phyloP scores from a whole-genome alignment of 2,888 invertebrate species.

The Schrankia costaestrigalis region DNA sequence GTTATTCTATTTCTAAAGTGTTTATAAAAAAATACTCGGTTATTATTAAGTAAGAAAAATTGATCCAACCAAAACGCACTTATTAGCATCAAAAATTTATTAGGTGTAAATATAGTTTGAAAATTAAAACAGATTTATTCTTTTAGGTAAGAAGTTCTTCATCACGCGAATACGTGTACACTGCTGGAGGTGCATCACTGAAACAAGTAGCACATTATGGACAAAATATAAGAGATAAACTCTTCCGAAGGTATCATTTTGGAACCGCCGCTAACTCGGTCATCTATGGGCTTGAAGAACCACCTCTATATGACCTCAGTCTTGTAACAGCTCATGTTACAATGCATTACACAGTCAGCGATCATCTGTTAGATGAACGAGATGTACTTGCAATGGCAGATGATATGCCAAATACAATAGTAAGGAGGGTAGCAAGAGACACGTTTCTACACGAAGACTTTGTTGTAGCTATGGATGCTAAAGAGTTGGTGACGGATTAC shows the following conservation, averaged over 20 bases:
- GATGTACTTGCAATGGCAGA: conserved; percentile 55
- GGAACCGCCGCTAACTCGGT: conserved; percentile 38
- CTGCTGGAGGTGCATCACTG: conserved; percentile 43
- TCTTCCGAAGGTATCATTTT: conserved; percentile 53
- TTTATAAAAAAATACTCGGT: no score
- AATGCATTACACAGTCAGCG: conserved; percentile 56
- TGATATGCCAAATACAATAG: conserved; percentile 47
- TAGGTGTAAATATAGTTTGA: no score
- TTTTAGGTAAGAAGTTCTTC: conserved; percentile 11
- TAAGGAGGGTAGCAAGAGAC: conserved; percentile 47
- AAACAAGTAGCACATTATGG: conserved; percentile 64
- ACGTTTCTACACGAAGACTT: conserved; percentile 53
- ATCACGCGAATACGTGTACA: background rate
- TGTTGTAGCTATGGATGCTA: conserved; percentile 42
- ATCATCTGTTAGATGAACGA: conserved; percentile 44
- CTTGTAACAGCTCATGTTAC: conserved; percentile 44
- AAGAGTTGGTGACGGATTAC: conserved; percentile 52
- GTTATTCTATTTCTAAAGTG: no score
- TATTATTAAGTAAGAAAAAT: no score
- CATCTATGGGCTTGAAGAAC: conserved; percentile 38
- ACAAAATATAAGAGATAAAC: conserved; percentile 54
- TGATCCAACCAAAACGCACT: no score
- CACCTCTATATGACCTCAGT: conserved; percentile 51
- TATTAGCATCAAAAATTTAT: no score
- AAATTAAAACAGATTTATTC: no score